Evolutionary conservation across 2,888 invertebrate genomes (phyloP), one percentile per base, ranked within the genome.

Genomic region (Aporophyla lueneburgensis): DNA sequence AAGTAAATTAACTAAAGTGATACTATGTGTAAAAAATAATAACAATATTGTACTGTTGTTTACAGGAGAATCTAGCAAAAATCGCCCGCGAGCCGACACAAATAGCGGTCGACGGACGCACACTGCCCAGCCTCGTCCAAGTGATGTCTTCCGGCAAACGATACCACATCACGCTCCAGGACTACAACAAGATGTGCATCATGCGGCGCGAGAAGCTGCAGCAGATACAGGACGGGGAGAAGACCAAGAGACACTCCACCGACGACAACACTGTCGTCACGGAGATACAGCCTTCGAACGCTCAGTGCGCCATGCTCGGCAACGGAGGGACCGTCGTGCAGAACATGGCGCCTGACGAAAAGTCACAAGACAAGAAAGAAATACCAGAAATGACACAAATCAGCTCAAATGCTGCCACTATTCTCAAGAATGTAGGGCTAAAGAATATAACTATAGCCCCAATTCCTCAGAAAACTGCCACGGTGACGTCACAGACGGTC

Each of bases 141-240:
- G 98, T 98, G 1, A 97, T 98, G 91, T 98, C 98, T 0, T 97
- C 98, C 0, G 98, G 98, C n/a, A 98, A 98, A 89, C 97, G 98
- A 0, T 98, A 98, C 93, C 98, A 98, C 91, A 97, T 98, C 87
- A 98, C 98, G 5, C 97, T 98, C 54, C 97, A 98, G 69, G 98
- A 98, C 89, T 98, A 98, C 93, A 98, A 98, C 93, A 98, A 98
- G 84, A 98, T 98, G 98, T 98, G 98, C 92, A 97, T 98, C 74
- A 97, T 98, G 92, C 96, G 98, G 10, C 95, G 97, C 1, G 98
- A 98, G 91, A 97, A 97, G 81, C 93, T 98, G 4, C 97, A 97
- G 88, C 97, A 97, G 53, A 95, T 97, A 49, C 97, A 97, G 71
- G 97, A 97, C 90, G 93, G 94, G 0, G 93, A 95, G 63, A 92